Evolutionary conservation across 2,888 invertebrate species (phyloP).

Genomic region (Adela reaumurella): DNA sequence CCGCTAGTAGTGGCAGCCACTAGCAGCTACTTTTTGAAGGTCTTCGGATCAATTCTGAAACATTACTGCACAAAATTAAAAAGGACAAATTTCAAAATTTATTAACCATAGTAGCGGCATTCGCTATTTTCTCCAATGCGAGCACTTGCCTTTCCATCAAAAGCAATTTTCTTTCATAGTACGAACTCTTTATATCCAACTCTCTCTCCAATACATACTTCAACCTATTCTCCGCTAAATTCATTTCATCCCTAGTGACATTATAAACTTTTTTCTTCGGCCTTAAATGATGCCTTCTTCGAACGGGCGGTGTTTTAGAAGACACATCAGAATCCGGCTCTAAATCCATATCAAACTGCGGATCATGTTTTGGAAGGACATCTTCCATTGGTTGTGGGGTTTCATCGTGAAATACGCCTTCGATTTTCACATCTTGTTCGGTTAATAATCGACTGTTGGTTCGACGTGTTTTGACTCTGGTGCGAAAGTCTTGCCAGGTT

Average conservation of each 20-base stretch:
- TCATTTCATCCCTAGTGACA: not conserved
- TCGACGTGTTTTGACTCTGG: not conserved
- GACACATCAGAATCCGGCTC: not conserved
- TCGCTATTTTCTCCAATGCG: not conserved
- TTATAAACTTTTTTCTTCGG: not conserved
- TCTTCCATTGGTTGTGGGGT: too few species aligned
- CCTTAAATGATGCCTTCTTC: not conserved
- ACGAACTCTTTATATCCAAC: not conserved
- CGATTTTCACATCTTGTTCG: not conserved
- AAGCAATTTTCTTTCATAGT: not conserved
- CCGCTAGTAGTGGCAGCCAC: too few species aligned
- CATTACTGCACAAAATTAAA: too few species aligned
- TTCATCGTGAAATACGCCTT: too few species aligned
- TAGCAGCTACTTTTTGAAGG: too few species aligned
- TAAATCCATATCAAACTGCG: not conserved
- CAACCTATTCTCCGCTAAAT: not conserved
- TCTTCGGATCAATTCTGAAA: too few species aligned
- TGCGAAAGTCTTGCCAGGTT: not conserved
- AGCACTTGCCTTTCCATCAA: not conserved
- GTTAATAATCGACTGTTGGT: not conserved
- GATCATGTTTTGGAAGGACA: too few species aligned
- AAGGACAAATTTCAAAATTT: too few species aligned
- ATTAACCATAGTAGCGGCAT: too few species aligned
- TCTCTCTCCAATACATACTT: not conserved
- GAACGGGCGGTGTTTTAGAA: not conserved